Conservation (phyloP, 2,113 vertebrate species). For the Cinclus mexicanus region DNA sequence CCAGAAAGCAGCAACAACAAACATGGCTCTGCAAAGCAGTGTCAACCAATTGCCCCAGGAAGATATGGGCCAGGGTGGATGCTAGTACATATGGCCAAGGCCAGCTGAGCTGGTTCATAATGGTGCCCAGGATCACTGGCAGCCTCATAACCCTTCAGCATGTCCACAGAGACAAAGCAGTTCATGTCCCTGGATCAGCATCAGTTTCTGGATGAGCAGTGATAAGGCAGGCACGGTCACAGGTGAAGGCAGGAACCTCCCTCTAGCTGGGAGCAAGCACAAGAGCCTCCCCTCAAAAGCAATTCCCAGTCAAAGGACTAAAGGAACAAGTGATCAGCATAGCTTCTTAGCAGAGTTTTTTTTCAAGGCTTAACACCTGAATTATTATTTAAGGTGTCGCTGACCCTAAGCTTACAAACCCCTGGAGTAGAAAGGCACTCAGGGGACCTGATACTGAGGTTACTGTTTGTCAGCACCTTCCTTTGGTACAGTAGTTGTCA, state of each 20-base stretch:
- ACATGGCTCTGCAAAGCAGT: background rate
- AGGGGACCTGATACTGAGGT: background rate
- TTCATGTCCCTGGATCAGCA: background rate
- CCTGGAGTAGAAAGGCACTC: background rate
- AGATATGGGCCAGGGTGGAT: background rate
- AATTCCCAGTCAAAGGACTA: background rate
- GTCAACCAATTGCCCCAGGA: background rate
- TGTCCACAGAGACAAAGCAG: rapidly evolving
- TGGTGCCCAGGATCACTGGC: no score
- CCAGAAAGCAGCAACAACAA: background rate
- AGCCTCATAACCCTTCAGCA: rapidly evolving
- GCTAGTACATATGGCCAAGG: no score
- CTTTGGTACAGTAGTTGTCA: background rate
- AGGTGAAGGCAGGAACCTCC: rapidly evolving
- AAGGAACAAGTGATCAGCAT: rapidly evolving
- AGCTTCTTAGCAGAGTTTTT: background rate
- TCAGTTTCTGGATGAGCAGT: background rate
- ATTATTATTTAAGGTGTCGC: background rate
- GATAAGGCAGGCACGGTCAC: background rate
- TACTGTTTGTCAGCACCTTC: background rate
- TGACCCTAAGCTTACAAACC: background rate
- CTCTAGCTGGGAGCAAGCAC: background rate
- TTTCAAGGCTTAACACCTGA: background rate
- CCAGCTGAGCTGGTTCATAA: background rate
- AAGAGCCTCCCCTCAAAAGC: rapidly evolving